Conservation (phyloP, 2,888 invertebrate genomes). For the Parnassius glacialis region DNA sequence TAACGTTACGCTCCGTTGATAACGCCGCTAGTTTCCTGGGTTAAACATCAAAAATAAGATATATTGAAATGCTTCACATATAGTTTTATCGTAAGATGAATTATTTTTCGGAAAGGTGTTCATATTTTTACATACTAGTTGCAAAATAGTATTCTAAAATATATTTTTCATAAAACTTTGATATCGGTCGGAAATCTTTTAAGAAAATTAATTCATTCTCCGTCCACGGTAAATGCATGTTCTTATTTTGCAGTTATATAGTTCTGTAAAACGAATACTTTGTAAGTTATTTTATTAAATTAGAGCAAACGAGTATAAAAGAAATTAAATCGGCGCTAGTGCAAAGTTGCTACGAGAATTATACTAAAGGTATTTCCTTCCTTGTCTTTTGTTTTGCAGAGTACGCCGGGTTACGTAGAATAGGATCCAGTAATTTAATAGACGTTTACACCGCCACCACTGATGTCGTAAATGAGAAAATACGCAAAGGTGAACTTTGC, state of each 20-base stretch:
- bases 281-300: constrained; percentile 6
- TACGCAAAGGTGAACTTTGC: constrained; percentile 28
- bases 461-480: constrained; percentile 36
- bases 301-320: constrained; percentile 24
- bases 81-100: constrained; percentile 5
- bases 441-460: constrained; percentile 33
- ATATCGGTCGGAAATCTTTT: too few relatives aligned
- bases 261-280: too few relatives aligned
- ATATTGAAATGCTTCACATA: constrained; percentile 43
- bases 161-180: not conserved
- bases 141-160: not conserved
- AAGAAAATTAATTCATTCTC: too few relatives aligned
- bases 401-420: constrained; percentile 28
- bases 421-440: constrained; percentile 43
- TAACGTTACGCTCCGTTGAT: constrained; percentile 65
- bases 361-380: constrained; percentile 29
- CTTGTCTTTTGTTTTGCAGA: constrained; percentile 28
- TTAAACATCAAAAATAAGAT: constrained; percentile 53
- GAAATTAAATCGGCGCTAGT: constrained; percentile 25
- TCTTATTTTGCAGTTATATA: too few relatives aligned
- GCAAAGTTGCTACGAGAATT: constrained; percentile 26
- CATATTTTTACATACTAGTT: not conserved
- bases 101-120: constrained; percentile 1
- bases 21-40: constrained; percentile 50
- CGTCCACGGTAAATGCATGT: too few relatives aligned